phyloP scores from a whole-genome alignment of 2,113 vertebrate genomes.

The Limnothrissa miodon region DNA sequence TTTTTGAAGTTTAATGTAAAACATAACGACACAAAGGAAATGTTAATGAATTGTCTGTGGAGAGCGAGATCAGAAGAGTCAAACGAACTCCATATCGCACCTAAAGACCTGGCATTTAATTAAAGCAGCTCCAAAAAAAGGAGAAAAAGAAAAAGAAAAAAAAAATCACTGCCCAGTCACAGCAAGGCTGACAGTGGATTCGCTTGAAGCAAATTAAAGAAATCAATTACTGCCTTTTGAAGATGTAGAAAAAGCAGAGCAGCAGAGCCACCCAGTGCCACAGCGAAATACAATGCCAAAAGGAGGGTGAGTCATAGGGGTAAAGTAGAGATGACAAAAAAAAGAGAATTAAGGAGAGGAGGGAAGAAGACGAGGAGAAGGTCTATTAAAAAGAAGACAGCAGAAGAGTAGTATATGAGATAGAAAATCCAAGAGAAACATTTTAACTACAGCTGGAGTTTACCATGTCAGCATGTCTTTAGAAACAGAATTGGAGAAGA shows the following conservation, averaged over 20 bases:
- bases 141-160: not conserved
- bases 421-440: not conserved
- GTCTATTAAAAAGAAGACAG: constrained; percentile 37
- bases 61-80: constrained; percentile 66
- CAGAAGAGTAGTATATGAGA: constrained; percentile 48
- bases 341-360: constrained; percentile 33
- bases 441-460: constrained; percentile 14
- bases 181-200: constrained; percentile 62
- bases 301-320: constrained; percentile 24
- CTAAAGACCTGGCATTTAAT: constrained; percentile 74
- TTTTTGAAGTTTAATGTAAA: constrained; percentile 63
- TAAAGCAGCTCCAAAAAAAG: constrained; percentile 65
- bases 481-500: constrained; percentile 48
- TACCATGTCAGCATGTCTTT: constrained; percentile 58
- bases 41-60: constrained; percentile 69
- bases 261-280: constrained; percentile 49
- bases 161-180: constrained; percentile 51
- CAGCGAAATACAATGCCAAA: constrained; percentile 41
- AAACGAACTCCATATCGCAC: constrained; percentile 71
- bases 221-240: constrained; percentile 67
- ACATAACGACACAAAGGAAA: constrained; percentile 59
- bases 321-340: constrained; percentile 42
- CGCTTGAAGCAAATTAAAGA: constrained; percentile 71
- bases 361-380: constrained; percentile 39
- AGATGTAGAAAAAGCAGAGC: constrained; percentile 55